Conservation (phyloP, 2,113 vertebrate species). For the Gadus macrocephalus region DNA sequence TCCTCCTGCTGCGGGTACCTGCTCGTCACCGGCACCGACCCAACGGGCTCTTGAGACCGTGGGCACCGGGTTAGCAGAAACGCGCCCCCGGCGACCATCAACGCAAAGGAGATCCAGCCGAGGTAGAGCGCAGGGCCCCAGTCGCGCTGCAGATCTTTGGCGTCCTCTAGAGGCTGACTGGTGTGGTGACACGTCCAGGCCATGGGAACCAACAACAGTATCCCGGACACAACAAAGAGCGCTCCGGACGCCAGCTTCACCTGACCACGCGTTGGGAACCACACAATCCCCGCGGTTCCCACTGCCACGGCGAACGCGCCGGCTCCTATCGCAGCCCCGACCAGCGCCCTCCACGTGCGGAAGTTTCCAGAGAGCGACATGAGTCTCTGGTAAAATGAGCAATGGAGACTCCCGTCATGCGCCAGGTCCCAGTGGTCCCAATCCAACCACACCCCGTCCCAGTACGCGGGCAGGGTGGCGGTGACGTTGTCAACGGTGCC, state of each 20-base stretch:
- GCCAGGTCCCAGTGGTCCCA: conserved; percentile 84
- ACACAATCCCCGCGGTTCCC: conserved; percentile 66
- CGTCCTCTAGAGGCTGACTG: conserved; percentile 77
- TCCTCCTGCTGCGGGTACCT: conserved; percentile 14
- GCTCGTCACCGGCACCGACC: conserved; percentile 4
- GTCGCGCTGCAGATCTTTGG: conserved; percentile 67
- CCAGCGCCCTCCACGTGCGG: conserved; percentile 77
- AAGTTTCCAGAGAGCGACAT: conserved; percentile 79
- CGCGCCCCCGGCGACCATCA: conserved; percentile 68
- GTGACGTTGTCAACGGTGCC: conserved; percentile 73
- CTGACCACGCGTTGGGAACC: conserved; percentile 61
- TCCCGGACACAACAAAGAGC: conserved; percentile 71
- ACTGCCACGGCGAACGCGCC: conserved; percentile 67
- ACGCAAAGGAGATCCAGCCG: conserved; percentile 76
- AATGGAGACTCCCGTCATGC: conserved; percentile 81
- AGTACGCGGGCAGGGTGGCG: conserved; percentile 79
- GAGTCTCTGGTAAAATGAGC: conserved; percentile 83
- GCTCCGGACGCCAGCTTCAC: conserved; percentile 70
- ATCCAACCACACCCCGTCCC: conserved; percentile 91
- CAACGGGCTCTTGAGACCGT: background rate
- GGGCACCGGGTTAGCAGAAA: conserved; percentile 69
- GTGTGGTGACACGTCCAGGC: conserved; percentile 81
- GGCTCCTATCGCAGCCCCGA: conserved; percentile 69
- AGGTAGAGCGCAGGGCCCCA: conserved; percentile 83
- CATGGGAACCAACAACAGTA: conserved; percentile 74